Conservation (phyloP, 2,797 vertebrate genomes). For the Botia kubotai region DNA sequence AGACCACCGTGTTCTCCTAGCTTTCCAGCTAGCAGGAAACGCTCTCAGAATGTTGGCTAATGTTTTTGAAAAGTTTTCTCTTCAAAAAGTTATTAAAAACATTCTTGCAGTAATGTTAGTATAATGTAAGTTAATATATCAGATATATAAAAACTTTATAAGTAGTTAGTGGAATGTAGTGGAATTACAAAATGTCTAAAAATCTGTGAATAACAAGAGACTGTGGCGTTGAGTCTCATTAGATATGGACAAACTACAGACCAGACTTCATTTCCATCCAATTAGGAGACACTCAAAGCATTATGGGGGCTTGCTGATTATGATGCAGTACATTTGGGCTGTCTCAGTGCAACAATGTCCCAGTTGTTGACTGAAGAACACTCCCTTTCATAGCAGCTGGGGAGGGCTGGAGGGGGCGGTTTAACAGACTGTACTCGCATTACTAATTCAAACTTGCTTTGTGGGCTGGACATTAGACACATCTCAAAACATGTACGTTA, state of each 20-base stretch:
- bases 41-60: not conserved
- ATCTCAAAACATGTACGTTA: not conserved
- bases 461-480: constrained; percentile 5
- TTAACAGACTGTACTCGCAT: constrained; percentile 42
- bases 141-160: too few species aligned
- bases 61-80: not conserved
- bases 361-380: constrained; percentile 60
- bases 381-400: constrained; percentile 51
- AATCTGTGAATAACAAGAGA: constrained; percentile 38
- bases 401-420: constrained; percentile 27
- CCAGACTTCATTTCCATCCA: constrained; percentile 61
- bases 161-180: too few species aligned
- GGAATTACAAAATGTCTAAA: too few species aligned
- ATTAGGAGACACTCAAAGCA: constrained; percentile 56
- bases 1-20: constrained; percentile 22
- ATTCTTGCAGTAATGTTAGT: too few species aligned
- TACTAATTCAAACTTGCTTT: constrained; percentile 24
- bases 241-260: constrained; percentile 51
- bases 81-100: too few species aligned
- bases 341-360: constrained; percentile 58
- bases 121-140: too few species aligned
- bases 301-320: constrained; percentile 59
- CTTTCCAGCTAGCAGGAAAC: not conserved
- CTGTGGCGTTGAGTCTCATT: constrained; percentile 42
- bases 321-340: constrained; percentile 58